These are phyloP conservation scores for Craniophora ligustri DNA, from an alignment of 2,888 invertebrate genomes.

Conservation along the genomic window DNA sequence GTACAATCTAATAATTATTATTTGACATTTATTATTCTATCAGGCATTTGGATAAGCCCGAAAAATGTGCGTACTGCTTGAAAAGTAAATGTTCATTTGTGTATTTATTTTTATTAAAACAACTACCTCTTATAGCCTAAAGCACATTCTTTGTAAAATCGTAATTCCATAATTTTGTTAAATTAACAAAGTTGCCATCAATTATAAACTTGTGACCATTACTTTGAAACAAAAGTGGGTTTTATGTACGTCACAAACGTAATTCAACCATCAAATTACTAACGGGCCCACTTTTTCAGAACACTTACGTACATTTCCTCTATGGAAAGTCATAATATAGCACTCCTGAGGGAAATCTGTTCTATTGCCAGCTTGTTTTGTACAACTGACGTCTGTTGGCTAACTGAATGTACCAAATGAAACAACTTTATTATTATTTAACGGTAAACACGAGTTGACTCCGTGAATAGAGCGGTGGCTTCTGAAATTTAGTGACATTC, in stretches of 20 bases:
- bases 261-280: slow-evolving; percentile 55
- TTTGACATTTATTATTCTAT: not conserved
- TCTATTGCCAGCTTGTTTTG: slow-evolving; percentile 82
- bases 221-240: slow-evolving; percentile 30
- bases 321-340: slow-evolving; percentile 79
- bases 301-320: slow-evolving; percentile 64
- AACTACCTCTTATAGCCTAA: not conserved
- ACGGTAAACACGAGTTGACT: slow-evolving; percentile 50
- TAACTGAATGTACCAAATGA: slow-evolving; percentile 64
- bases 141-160: not conserved
- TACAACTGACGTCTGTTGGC: slow-evolving; percentile 73
- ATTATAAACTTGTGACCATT: slow-evolving; percentile 27
- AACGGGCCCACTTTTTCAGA: slow-evolving; percentile 56
- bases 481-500: slow-evolving; percentile 26
- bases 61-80: not conserved
- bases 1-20: not conserved
- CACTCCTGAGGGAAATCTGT: slow-evolving; percentile 80
- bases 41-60: no score
- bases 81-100: not conserved
- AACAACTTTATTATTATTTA: slow-evolving; percentile 51
- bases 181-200: slow-evolving; percentile 6
- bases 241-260: slow-evolving; percentile 49
- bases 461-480: slow-evolving; percentile 41
- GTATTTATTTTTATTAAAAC: not conserved
- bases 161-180: not conserved